Evolutionary conservation across 2,797 vertebrate genomes (phyloP), one percentile per base, ranked within the genome.

Genomic region (Florisuga fusca): DNA sequence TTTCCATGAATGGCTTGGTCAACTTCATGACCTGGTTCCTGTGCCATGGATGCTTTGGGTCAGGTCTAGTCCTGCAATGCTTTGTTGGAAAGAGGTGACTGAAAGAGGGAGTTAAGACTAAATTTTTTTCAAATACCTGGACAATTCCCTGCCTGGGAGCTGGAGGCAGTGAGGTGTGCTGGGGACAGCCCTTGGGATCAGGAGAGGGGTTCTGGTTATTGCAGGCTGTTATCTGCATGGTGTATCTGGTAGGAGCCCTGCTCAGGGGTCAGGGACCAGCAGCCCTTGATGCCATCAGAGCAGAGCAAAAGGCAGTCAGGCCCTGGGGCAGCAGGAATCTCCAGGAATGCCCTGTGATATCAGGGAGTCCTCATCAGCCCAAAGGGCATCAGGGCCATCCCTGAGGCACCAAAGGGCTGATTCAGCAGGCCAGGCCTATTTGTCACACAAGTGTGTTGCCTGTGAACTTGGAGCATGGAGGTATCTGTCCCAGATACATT

Each of bases 311-410:
- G 68, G 86, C 76, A 59, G 59, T 10, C 25, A 29, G 73, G 78
- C 84, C 87, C 75, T 54, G 11, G 11, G 82, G 94, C 82, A 82
- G 72, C 79, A 80, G 72, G 2, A 45, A 63, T 58, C 64, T 77
- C 29, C 46, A 20, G 10, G 45, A 7, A 3, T 25, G 18, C 50
- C 88, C 78, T 5, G 45, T n/a, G 72, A 57, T 62, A 63, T 83
- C 55, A 45, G 69, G 51, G 13, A 61, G 66, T 12, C 33, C 3
- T 61, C 84, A 72, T 61, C 69, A 81, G 67, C 81, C 84, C 1
- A 0, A 11, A 84, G 81, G 86, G 71, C 7, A 1, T 51, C 29
- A 8, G 0, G 2, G 63, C 61, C 64, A 23, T 45, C 23, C 0
- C 3, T 38, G 53, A 5, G 2, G 27, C 29, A 16, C 68, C 27